A percentile compares a stretch with the other conserved stretches of the same genome.
Evolutionary conservation across 2,797 vertebrate genomes (phyloP).

Genomic region (Cynopterus sphinx): DNA sequence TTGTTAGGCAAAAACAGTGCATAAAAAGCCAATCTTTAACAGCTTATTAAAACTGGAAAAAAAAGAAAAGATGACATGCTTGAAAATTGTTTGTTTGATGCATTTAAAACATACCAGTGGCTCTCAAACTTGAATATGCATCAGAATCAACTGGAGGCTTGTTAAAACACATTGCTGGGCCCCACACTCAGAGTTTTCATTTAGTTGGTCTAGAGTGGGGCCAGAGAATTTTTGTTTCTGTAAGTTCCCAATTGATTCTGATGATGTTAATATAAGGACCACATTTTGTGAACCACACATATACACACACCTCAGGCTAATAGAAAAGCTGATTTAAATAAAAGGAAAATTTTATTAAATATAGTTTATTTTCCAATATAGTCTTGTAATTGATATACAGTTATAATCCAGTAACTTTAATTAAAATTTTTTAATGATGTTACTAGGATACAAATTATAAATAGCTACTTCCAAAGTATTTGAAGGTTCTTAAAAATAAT

Average conservation of each 20-base stretch:
- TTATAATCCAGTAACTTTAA: background rate
- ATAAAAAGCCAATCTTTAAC: background rate
- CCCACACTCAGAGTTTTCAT: background rate
- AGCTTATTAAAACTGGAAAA: background rate
- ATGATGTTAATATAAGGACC: background rate
- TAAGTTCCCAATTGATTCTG: background rate
- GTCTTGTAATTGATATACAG: background rate
- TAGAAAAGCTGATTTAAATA: background rate
- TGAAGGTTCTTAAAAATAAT: constrained; percentile 1
- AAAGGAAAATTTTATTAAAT: background rate
- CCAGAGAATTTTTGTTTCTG: background rate
- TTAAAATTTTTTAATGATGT: background rate
- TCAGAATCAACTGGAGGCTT: background rate
- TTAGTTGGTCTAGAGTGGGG: background rate
- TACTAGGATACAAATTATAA: background rate
- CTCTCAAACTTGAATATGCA: background rate
- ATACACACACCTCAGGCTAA: background rate
- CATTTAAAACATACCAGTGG: background rate
- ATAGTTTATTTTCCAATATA: background rate
- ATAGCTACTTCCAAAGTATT: background rate
- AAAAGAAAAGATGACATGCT: background rate
- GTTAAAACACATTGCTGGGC: background rate
- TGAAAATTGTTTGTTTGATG: background rate
- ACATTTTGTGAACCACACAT: background rate
- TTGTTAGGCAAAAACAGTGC: background rate